Percentiles rank a stretch among this genome's conserved stretches.
Evolutionary conservation across 2,888 invertebrate species (phyloP).

Genomic region (Esperia sulphurella): DNA sequence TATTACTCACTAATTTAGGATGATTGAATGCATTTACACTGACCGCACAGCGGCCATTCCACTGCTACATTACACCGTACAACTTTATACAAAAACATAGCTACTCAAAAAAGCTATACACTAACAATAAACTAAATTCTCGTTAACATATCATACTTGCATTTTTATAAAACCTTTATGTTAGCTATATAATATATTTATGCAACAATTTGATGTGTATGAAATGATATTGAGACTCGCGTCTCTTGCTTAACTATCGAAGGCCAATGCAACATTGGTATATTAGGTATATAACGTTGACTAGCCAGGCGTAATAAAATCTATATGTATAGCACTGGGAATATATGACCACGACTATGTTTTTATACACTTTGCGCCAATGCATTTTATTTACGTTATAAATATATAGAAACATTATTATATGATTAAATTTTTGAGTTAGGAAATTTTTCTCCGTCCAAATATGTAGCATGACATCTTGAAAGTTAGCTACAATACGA

Average conservation of each 20-base stretch:
- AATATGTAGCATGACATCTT: constrained; percentile 1
- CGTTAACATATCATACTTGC: constrained; percentile 31
- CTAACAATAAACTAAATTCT: constrained; percentile 59
- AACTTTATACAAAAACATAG: constrained; percentile 47
- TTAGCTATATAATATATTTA: constrained; percentile 43
- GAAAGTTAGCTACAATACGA: neutral
- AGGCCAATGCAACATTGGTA: constrained; percentile 14
- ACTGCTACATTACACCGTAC: constrained; percentile 16
- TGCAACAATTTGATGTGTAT: constrained; percentile 67
- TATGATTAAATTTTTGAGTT: no score
- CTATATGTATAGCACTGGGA: constrained; percentile 13
- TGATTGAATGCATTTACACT: neutral
- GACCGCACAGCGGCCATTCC: constrained; percentile 2
- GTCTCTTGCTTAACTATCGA: constrained; percentile 8
- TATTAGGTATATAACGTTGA: constrained; percentile 23
- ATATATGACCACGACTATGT: neutral
- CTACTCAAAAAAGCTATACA: constrained; percentile 64
- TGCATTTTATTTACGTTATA: constrained; percentile 11
- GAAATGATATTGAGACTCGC: constrained; percentile 55
- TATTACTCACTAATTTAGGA: constrained; percentile 1
- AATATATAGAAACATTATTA: no score
- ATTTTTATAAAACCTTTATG: constrained; percentile 43
- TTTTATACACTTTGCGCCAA: neutral
- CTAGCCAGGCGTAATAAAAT: constrained; percentile 33
- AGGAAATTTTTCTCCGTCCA: no score